Evolutionary conservation across 2,888 invertebrate genomes (phyloP), one percentile per base, ranked within the genome.

Genomic region (Saturnia pavonia): DNA sequence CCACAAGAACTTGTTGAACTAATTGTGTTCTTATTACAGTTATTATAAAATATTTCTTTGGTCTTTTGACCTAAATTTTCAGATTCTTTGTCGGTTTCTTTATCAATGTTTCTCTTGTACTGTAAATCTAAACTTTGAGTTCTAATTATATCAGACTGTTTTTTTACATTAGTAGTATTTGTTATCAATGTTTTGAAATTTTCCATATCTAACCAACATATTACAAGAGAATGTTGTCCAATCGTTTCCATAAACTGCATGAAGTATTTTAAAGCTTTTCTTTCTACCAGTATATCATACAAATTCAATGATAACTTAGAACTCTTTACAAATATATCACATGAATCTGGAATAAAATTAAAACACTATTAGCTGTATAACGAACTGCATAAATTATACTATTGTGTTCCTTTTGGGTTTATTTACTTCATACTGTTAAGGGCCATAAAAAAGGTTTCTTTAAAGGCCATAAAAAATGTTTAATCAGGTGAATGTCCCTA

Each of bases 221-320:
- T 96, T 1, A 97, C 94, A 48, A 96, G 91, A 27, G 95, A 88
- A 71, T 96, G 88, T 70, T 95, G 95, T 72, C 96, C 96, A 75
- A 95, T 95, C n/a, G 96, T 94, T 82, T 98, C 97, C 95, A 99
- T 95, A 88, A 96, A 99, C 82, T 98, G 97, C 71, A 97, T 95
- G 86, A 98, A 97, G 88, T 97, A 97, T 67, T 96, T 96, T 42
- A 98, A 92, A 71, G 97, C 97, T 84, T 96, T 96, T 85, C 97
- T 97, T 88, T 98, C 97, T 42, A 94, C 90, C 22, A 99, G 93
- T 76, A 97, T 96, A 81, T 98, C 97, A 72, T 94, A 90, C 73
- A 98, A 92, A 69, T 95, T 96, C 90, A 97, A 96, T 7, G 97
- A 96, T 70, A 98, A 91, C 72, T 96, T 95, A 0, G 96, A 96